A percentile compares a stretch with the other conserved stretches of the same genome.
Evolutionary conservation across 64 coral and sea anemone species (phyloP).

Genomic region (Pocillopora verrucosa): DNA sequence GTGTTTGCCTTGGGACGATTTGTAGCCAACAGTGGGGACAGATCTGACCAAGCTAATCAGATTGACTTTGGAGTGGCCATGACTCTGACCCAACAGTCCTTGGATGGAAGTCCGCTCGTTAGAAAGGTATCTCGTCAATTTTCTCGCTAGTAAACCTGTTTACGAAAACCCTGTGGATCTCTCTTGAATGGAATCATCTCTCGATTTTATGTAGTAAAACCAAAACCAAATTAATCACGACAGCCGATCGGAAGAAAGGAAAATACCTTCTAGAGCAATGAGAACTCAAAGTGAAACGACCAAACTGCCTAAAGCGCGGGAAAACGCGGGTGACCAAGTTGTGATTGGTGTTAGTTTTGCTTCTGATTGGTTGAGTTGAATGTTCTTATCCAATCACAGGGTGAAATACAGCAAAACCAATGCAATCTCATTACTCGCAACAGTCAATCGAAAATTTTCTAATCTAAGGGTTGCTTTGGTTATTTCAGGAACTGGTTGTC

Average conservation of each 20-base stretch:
- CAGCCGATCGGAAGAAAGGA: too few relatives aligned
- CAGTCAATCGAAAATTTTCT: neutral
- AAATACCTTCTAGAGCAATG: too few relatives aligned
- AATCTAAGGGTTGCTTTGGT: neutral
- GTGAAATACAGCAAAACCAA: too few relatives aligned
- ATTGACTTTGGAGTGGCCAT: conserved; percentile 98
- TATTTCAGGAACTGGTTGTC: conserved; percentile 86
- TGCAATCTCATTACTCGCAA: neutral
- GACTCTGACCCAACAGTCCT: conserved; percentile 75
- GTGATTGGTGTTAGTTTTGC: too few relatives aligned
- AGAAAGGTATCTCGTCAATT: conserved; percentile 71
- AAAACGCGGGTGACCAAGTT: too few relatives aligned
- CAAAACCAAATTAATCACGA: too few relatives aligned
- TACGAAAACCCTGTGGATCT: neutral
- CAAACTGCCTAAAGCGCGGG: too few relatives aligned
- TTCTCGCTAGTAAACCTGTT: too few relatives aligned
- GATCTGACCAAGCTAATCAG: conserved; percentile 96
- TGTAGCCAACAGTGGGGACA: conserved; percentile 88
- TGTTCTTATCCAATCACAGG: too few relatives aligned
- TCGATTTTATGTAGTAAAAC: too few relatives aligned
- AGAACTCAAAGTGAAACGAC: too few relatives aligned
- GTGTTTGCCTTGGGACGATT: conserved; percentile 96
- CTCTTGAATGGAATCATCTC: neutral
- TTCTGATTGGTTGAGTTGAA: too few relatives aligned
- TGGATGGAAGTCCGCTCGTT: conserved; percentile 94